Conservation (phyloP, 2,888 invertebrate species). For the Hydraecia micacea region DNA sequence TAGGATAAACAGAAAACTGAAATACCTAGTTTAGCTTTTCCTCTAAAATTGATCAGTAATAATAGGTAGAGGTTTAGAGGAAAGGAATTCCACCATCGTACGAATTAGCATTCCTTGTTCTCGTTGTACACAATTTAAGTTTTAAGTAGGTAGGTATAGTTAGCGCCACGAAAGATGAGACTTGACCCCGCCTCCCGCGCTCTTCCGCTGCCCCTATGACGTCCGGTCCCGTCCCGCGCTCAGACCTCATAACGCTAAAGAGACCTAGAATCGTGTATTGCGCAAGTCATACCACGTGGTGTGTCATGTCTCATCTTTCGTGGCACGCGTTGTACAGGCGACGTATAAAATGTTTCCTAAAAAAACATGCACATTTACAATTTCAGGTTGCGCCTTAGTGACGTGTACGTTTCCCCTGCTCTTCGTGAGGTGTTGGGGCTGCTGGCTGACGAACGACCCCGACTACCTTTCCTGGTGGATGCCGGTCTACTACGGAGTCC, state of each 20-base stretch:
- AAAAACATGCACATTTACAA: constrained; percentile 40
- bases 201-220: too few relatives aligned
- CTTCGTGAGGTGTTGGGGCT: constrained; percentile 93
- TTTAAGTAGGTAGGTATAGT: neutral
- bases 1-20: neutral
- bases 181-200: too few relatives aligned
- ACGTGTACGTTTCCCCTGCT: constrained; percentile 94
- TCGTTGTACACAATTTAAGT: neutral
- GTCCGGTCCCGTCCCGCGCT: too few relatives aligned
- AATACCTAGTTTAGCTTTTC: neutral
- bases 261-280: too few relatives aligned
- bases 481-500: constrained; percentile 89
- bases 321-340: too few relatives aligned
- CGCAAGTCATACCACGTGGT: too few relatives aligned
- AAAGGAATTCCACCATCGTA: neutral
- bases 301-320: too few relatives aligned
- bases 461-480: constrained; percentile 87
- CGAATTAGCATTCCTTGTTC: neutral
- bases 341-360: neutral
- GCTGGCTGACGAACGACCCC: constrained; percentile 79
- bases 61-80: too few relatives aligned
- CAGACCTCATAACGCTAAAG: too few relatives aligned
- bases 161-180: too few relatives aligned
- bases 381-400: constrained; percentile 92
- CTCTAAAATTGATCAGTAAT: too few relatives aligned